Percentiles rank a stretch among this genome's conserved stretches.
These are phyloP conservation scores for Drosophila guanche DNA, from an alignment of 1,140 invertebrate genomes.

Conservation along the genomic window DNA sequence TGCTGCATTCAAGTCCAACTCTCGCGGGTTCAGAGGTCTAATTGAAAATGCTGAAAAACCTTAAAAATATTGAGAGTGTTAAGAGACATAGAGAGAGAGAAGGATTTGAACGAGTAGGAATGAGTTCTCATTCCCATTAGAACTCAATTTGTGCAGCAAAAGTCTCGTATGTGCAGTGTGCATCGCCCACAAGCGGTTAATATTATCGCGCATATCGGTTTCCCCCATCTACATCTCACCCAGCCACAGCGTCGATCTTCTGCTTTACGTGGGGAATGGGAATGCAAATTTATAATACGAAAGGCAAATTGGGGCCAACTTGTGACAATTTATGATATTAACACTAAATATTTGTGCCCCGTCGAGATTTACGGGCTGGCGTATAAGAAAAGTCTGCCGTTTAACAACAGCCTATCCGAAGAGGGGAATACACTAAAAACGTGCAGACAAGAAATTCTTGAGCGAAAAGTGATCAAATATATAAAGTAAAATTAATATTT, in stretches of 20 bases:
- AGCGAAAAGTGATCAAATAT: not conserved
- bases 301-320: slow-evolving; percentile 79
- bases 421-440: not conserved
- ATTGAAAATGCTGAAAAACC: slow-evolving; percentile 81
- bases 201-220: slow-evolving; percentile 3
- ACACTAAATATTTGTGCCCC: slow-evolving; percentile 81
- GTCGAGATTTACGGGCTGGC: slow-evolving; percentile 67
- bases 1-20: slow-evolving; percentile 42
- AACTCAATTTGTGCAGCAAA: slow-evolving; percentile 63
- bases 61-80: slow-evolving; percentile 76
- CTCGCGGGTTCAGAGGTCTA: slow-evolving; percentile 77
- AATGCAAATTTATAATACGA: slow-evolving; percentile 73
- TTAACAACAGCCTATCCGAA: not conserved
- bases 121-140: slow-evolving; percentile 62
- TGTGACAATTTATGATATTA: slow-evolving; percentile 82
- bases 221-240: not conserved
- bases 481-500: too few relatives aligned
- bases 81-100: slow-evolving; percentile 11
- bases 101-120: not conserved
- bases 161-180: slow-evolving; percentile 40
- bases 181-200: slow-evolving; percentile 65
- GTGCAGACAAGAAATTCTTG: too few relatives aligned
- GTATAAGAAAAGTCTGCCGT: slow-evolving; percentile 35
- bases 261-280: slow-evolving; percentile 10
- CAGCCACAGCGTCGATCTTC: not conserved